Conservation (phyloP, 1,140 invertebrate genomes). For the Lordiphosa collinella region DNA sequence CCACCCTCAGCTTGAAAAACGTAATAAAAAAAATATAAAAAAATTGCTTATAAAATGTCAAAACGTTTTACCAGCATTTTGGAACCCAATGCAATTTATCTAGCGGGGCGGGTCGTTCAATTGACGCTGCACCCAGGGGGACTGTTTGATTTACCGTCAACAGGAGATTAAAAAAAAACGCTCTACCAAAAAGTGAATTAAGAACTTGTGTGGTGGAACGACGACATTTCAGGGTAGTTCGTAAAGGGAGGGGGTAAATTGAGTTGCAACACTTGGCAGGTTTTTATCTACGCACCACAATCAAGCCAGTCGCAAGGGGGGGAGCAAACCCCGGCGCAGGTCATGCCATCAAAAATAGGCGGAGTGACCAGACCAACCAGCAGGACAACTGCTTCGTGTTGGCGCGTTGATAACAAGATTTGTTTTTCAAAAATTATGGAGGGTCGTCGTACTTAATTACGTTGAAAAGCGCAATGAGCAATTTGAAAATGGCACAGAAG, state of each 20-base stretch:
- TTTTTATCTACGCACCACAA: constrained; percentile 77
- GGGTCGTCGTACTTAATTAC: constrained; percentile 57
- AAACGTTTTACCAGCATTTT: constrained; percentile 60
- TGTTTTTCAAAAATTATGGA: constrained; percentile 71
- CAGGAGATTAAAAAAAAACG: constrained; percentile 70
- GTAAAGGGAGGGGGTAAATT: constrained; percentile 44
- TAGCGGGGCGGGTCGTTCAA: constrained; percentile 43
- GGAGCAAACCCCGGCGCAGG: constrained; percentile 4
- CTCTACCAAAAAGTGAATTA: constrained; percentile 71
- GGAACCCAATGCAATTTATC: constrained; percentile 68
- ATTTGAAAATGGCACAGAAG: constrained; percentile 31
- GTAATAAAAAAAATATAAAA: constrained; percentile 48
- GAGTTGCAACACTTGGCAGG: constrained; percentile 77
- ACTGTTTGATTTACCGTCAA: constrained; percentile 77
- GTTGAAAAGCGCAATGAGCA: constrained; percentile 68
- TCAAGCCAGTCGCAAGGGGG: constrained; percentile 28
- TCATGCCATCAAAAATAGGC: constrained; percentile 8
- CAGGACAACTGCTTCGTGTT: constrained; percentile 62
- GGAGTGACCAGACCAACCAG: constrained; percentile 28
- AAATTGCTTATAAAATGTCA: constrained; percentile 70
- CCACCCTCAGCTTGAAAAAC: constrained; percentile 1
- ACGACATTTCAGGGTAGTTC: constrained; percentile 32
- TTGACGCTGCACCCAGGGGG: constrained; percentile 69
- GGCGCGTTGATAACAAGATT: constrained; percentile 73
- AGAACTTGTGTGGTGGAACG: constrained; percentile 74